These are phyloP conservation scores for Microctonus brassicae DNA, from an alignment of 2,888 invertebrate species.

Conservation along the genomic window DNA sequence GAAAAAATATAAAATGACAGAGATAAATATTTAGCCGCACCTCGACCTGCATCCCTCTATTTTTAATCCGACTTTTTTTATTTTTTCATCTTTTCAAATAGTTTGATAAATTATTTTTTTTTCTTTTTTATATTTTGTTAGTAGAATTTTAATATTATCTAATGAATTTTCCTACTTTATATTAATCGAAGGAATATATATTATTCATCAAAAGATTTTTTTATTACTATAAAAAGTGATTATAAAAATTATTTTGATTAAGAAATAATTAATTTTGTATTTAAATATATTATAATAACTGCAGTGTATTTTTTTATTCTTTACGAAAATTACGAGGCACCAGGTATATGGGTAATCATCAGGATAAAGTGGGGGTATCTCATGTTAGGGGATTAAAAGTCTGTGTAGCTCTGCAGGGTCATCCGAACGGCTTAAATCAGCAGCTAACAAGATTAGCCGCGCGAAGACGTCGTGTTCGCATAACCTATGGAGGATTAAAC, in stretches of 20 bases:
- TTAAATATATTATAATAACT: no score
- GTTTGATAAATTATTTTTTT: not conserved
- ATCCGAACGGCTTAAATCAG: conserved; percentile 63
- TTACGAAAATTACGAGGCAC: not conserved
- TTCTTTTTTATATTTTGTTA: conserved; percentile 64
- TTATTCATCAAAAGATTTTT: no score
- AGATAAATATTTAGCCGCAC: conserved; percentile 31
- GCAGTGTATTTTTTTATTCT: no score
- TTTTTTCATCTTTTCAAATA: not conserved
- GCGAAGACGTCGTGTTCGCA: conserved; percentile 67
- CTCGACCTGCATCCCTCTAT: conserved; percentile 29
- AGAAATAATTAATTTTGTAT: no score
- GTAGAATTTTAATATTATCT: conserved; percentile 61
- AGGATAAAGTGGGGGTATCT: conserved; percentile 41
- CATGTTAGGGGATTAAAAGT: conserved; percentile 67
- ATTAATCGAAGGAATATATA: no score
- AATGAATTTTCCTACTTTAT: no score
- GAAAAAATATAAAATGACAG: conserved; percentile 3
- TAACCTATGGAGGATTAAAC: conserved; percentile 66
- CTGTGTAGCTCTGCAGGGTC: conserved; percentile 57
- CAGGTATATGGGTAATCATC: no score
- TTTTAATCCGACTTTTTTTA: conserved; percentile 14
- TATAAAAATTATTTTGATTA: no score
- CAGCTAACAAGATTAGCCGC: conserved; percentile 68
- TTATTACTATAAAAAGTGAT: no score